A percentile compares a stretch with the other conserved stretches of the same genome.
Evolutionary conservation across 2,797 vertebrate genomes (phyloP).

Genomic region (Sebastes minor): DNA sequence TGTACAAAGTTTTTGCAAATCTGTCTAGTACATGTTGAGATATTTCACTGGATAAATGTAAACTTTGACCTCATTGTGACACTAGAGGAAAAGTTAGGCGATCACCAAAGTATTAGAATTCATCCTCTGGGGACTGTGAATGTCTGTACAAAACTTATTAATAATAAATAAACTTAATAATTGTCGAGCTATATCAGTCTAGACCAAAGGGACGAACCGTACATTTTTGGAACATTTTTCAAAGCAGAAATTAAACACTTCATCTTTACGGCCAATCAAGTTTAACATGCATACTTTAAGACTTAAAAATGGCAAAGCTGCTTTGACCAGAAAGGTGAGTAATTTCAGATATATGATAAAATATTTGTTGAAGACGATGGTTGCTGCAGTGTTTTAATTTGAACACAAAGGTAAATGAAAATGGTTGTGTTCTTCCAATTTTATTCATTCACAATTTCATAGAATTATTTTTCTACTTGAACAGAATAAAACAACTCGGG

Average conservation of each 20-base stretch:
- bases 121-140: neutral
- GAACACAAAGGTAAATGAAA: slow-evolving; percentile 5
- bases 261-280: too few relatives aligned
- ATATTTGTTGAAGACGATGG: neutral
- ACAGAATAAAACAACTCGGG: slow-evolving; percentile 47
- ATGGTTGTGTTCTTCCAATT: slow-evolving; percentile 31
- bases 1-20: too few relatives aligned
- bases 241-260: neutral
- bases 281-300: neutral
- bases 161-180: neutral
- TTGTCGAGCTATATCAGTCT: neutral
- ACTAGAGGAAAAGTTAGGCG: too few relatives aligned
- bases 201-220: neutral
- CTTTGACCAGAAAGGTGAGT: neutral
- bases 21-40: neutral
- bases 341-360: neutral
- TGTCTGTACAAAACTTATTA: neutral
- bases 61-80: too few relatives aligned
- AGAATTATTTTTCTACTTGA: slow-evolving; percentile 50
- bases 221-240: neutral
- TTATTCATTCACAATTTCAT: slow-evolving; percentile 69
- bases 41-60: neutral
- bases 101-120: too few relatives aligned
- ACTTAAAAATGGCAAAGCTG: neutral
- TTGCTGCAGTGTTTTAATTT: neutral